phyloP scores from a whole-genome alignment of 2,797 vertebrate genomes.

The Phylloscopus collybita region DNA sequence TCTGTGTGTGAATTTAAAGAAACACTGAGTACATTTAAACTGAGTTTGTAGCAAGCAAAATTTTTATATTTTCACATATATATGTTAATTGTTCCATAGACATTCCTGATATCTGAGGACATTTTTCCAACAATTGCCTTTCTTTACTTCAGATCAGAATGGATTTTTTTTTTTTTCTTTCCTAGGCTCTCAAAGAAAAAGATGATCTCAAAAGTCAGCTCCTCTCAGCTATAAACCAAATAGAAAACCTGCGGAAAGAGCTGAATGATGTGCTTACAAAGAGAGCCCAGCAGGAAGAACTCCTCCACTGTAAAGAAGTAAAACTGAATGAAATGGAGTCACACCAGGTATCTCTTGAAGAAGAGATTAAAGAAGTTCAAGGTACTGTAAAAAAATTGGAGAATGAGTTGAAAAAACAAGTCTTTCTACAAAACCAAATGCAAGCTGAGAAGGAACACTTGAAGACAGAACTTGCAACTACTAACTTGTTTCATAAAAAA shows the following conservation, averaged over 20 bases:
- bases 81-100: background rate
- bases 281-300: constrained; percentile 89
- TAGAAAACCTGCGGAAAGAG: constrained; percentile 86
- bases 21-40: background rate
- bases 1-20: background rate
- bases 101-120: background rate
- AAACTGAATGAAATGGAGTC: constrained; percentile 83
- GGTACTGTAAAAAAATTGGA: constrained; percentile 79
- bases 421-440: constrained; percentile 74
- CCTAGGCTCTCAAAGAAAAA: constrained; percentile 84
- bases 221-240: constrained; percentile 84
- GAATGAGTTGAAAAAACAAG: constrained; percentile 80
- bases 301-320: constrained; percentile 84
- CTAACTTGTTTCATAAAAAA: constrained; percentile 75
- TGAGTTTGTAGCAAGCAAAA: background rate
- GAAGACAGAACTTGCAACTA: constrained; percentile 75
- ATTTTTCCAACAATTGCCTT: background rate
- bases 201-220: constrained; percentile 84
- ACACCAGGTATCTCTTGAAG: constrained; percentile 81
- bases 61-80: background rate
- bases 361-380: constrained; percentile 82
- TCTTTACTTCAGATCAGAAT: background rate
- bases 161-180: background rate
- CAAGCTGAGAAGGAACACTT: constrained; percentile 83
- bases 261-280: constrained; percentile 85